Conservation (phyloP, 2,113 vertebrate genomes). For the Isichthys henryi region DNA sequence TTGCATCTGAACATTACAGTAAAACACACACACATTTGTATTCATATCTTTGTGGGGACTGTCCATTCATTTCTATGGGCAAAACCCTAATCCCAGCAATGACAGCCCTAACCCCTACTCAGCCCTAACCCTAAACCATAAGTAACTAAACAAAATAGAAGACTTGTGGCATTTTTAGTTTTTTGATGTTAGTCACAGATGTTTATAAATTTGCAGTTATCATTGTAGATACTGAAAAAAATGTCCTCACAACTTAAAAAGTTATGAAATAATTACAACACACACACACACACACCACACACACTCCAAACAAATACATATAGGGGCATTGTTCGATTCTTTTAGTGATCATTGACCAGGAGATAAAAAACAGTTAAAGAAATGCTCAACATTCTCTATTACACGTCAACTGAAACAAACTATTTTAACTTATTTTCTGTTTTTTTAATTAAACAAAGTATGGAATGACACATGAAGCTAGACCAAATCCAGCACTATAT, state of each 20-base stretch:
- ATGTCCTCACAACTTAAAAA: neutral
- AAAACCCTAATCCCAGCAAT: neutral
- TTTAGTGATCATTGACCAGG: neutral
- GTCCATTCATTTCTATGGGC: neutral
- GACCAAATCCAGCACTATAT: neutral
- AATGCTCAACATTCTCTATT: neutral
- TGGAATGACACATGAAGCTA: neutral
- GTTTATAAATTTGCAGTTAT: neutral
- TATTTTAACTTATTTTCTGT: neutral
- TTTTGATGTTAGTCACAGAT: neutral
- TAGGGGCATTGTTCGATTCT: neutral
- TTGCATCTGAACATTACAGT: neutral
- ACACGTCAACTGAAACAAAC: neutral
- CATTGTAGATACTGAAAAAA: neutral
- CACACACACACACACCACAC: neutral
- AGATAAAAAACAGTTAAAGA: neutral
- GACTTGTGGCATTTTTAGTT: neutral
- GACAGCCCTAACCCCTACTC: neutral
- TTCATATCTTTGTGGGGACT: neutral
- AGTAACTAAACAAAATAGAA: neutral
- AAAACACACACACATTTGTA: neutral
- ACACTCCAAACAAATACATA: neutral
- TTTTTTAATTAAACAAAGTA: neutral
- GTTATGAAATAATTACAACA: neutral
- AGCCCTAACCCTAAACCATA: neutral